Percentiles rank a stretch among this genome's conserved stretches.
Evolutionary conservation across 2,888 invertebrate species (phyloP).

Genomic region (Lasioglossum pauxillum): DNA sequence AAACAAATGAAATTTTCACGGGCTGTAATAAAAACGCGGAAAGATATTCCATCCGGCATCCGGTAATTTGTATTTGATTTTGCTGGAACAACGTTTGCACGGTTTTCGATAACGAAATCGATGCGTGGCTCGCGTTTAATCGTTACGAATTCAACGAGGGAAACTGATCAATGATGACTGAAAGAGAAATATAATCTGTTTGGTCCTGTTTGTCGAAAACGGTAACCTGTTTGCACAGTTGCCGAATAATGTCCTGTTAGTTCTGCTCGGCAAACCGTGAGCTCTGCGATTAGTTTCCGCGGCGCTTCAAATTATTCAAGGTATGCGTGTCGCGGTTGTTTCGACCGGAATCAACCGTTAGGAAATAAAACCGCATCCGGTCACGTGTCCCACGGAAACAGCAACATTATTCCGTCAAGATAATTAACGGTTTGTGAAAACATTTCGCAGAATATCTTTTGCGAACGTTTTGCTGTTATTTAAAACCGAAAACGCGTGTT

Average conservation of each 20-base stretch:
- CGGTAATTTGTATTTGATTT: constrained; percentile 10
- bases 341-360: constrained; percentile 12
- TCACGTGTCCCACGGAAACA: neutral
- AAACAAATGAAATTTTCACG: neutral
- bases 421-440: neutral
- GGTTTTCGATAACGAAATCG: neutral
- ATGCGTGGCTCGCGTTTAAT: neutral
- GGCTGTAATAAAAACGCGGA: neutral
- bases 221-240: constrained; percentile 40
- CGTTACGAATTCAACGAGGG: neutral
- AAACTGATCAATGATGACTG: neutral
- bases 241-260: constrained; percentile 48
- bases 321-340: constrained; percentile 13
- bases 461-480: neutral
- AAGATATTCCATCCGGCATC: neutral
- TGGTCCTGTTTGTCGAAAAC: constrained; percentile 32
- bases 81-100: neutral
- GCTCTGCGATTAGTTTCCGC: constrained; percentile 47
- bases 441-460: neutral
- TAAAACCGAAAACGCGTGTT: neutral
- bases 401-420: neutral
- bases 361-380: neutral
- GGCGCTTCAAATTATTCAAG: constrained; percentile 34
- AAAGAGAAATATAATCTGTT: constrained; percentile 28
- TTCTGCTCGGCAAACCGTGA: constrained; percentile 54